Evolutionary conservation across 2,113 vertebrate species (phyloP).

Genomic region (Phylloscopus whistleri): DNA sequence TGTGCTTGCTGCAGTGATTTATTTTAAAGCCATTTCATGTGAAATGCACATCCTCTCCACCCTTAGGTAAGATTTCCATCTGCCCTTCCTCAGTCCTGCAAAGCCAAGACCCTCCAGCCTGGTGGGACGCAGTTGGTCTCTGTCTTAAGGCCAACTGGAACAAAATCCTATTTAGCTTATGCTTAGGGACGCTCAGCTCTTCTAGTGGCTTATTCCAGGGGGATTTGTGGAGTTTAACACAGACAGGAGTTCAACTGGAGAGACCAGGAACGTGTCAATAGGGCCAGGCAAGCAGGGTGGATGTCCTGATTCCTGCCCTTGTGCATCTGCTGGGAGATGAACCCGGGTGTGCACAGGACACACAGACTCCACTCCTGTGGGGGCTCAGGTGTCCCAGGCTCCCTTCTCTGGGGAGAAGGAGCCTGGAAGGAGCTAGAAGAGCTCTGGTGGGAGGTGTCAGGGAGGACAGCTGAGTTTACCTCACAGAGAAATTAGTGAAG

Average conservation of each 20-base stretch:
- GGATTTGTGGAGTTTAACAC: not conserved
- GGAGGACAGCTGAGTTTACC: not conserved
- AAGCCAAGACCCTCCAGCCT: not conserved
- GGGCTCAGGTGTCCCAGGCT: fast-evolving
- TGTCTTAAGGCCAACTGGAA: not conserved
- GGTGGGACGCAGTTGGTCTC: not conserved
- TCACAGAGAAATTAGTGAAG: not conserved
- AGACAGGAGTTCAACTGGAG: not conserved
- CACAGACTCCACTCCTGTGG: fast-evolving
- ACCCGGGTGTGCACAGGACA: not conserved
- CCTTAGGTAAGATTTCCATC: not conserved
- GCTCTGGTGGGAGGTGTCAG: not conserved
- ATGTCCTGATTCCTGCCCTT: not conserved
- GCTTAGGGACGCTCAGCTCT: not conserved
- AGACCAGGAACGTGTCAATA: not conserved
- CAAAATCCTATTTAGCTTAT: not conserved
- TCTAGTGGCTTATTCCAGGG: not conserved
- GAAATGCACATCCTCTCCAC: not conserved
- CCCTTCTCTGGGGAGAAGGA: not conserved
- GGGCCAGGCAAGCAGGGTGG: not conserved
- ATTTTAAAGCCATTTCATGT: not conserved
- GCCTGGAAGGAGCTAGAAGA: not conserved
- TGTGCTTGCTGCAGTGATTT: not conserved
- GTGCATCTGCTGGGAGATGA: not conserved
- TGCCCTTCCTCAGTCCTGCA: not conserved